These are phyloP conservation scores for Scelioninae gen. 1 DNA, from an alignment of 2,888 invertebrate genomes.

Conservation along the genomic window DNA sequence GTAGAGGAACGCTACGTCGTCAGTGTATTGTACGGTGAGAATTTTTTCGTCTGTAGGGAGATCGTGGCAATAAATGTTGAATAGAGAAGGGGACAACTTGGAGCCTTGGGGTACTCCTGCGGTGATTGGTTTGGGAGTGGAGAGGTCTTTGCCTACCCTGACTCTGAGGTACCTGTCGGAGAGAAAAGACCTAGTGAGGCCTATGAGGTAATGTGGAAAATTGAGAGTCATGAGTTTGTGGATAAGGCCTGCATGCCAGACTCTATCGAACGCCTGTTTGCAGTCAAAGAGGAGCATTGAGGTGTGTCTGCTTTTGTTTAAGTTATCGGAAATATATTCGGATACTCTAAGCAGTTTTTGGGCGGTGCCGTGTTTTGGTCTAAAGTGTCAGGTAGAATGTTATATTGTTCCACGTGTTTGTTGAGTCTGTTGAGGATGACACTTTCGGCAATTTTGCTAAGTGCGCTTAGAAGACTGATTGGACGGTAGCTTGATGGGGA, in stretches of 20 bases:
- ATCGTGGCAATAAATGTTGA: not conserved
- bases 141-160: not conserved
- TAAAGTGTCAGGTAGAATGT: no score
- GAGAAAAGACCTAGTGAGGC: not conserved
- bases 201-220: not conserved
- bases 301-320: no score
- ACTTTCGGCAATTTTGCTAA: conserved; percentile 69
- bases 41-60: not conserved
- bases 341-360: no score
- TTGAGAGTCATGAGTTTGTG: not conserved
- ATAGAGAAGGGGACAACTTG: no score
- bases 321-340: no score
- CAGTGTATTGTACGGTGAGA: not conserved
- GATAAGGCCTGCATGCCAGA: no score
- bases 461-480: conserved; percentile 26
- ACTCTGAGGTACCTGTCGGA: not conserved
- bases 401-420: no score
- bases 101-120: not conserved
- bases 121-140: not conserved
- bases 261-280: no score
- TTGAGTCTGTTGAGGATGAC: not conserved
- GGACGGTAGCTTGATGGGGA: conserved; percentile 12
- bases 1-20: not conserved
- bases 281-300: no score
- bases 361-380: no score